Base-by-base conservation (phyloP, 2,797 vertebrate species). In the Crocidura indochinensis region DNA sequence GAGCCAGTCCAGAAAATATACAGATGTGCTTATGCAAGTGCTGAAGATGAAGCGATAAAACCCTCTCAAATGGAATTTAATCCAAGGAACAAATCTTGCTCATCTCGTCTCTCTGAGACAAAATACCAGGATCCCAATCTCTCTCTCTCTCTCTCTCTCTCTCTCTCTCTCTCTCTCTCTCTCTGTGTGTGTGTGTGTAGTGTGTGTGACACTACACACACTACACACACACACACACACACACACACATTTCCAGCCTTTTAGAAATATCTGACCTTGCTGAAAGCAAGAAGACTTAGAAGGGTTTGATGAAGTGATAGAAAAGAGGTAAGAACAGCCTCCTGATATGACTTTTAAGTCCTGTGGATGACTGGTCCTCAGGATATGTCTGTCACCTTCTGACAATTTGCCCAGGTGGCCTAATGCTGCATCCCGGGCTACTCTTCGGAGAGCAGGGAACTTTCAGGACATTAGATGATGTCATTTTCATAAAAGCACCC, bases 401-500 rank as follows among this genome's bases (percentile, higher is more conserved):
- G 27, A 24, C 4, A 2, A 3, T 29, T 78, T 51, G 20, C 14
- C 26, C 47, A 3, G 22, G 51, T 14, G 31, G 69, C 78, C 75
- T 80, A 74, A 49, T 24, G 17, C 65, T 49, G 11, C 0, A 0
- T 26, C 20, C 31, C 24, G 4, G 14, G 24, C 27, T 22, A 27
- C 38, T 46, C 67, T 72, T 73, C 81, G 64, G 31, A 20, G 3
- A 72, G 47, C 14, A 22, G 67, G 49, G 53, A 65, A 6, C 49
- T 88, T 75, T 53, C 65, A 73, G 60, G 10, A 81, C n/a, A 9
- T 60, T 49, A 47, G 67, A 69, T 15, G 78, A 3, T 27, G 8
- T 22, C 73, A 15, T 62, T 81, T 65, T 77, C 56, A 89, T 26
- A 75, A 86, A 69, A n/a, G 20, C 26, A 44, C 72, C 67, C n/a